phyloP scores from a whole-genome alignment of 2,888 invertebrate genomes.

The Ypsolopha scabrella region DNA sequence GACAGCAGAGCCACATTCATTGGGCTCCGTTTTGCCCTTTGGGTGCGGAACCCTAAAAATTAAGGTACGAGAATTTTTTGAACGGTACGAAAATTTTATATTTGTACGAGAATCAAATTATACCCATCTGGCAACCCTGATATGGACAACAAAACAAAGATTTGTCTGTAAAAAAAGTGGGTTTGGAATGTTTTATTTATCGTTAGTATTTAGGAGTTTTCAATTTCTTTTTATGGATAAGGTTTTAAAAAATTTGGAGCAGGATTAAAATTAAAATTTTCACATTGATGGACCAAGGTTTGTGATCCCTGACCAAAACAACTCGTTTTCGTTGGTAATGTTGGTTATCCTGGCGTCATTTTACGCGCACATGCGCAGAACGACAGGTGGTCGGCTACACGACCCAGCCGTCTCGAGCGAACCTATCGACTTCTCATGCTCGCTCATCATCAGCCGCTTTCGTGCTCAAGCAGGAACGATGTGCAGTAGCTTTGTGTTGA shows the following conservation, averaged over 20 bases:
- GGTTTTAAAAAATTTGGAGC: no score
- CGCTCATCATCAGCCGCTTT: constrained; percentile 71
- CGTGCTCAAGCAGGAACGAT: constrained; percentile 66
- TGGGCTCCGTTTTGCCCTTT: no score
- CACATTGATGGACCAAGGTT: constrained; percentile 18
- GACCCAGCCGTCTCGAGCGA: constrained; percentile 61
- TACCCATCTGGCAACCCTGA: neutral
- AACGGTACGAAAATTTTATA: no score
- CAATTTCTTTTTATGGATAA: no score
- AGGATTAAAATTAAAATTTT: no score
- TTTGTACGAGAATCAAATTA: no score
- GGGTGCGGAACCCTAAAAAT: no score
- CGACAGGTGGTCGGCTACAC: constrained; percentile 70
- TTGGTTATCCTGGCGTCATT: constrained; percentile 51
- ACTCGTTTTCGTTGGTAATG: constrained; percentile 31
- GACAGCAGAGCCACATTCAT: no score
- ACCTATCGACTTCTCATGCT: constrained; percentile 70
- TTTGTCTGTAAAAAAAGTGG: no score
- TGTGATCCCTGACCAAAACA: constrained; percentile 26
- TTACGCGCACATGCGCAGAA: constrained; percentile 71
- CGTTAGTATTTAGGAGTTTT: no score
- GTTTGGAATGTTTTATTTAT: no score
- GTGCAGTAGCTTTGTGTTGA: constrained; percentile 67
- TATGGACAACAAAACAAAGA: no score
- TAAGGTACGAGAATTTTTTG: neutral